A percentile compares a stretch with the other conserved stretches of the same genome.
Evolutionary conservation across 2,888 invertebrate genomes (phyloP).

Genomic region (Torymus tubicola): DNA sequence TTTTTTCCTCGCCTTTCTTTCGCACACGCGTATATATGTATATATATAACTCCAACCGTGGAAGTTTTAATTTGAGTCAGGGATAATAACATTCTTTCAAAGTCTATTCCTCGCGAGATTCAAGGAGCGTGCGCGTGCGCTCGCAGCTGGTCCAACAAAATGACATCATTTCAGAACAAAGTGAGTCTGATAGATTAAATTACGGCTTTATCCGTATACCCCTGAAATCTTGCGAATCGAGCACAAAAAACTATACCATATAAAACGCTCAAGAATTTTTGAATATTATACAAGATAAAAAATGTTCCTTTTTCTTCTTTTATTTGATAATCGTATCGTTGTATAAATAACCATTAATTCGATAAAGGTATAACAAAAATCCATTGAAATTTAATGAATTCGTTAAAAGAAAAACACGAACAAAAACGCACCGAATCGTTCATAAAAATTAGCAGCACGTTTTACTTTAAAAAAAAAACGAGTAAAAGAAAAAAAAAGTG

Average conservation of each 20-base stretch:
- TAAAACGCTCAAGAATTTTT: no score
- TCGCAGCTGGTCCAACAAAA: conserved; percentile 34
- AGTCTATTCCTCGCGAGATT: conserved; percentile 47
- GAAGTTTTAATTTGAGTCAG: conserved; percentile 5
- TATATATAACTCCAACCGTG: background rate
- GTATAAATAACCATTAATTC: no score
- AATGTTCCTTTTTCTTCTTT: no score
- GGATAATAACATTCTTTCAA: conserved; percentile 37
- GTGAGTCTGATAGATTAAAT: conserved; percentile 52
- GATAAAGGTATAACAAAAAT: no score
- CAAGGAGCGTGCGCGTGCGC: conserved; percentile 10
- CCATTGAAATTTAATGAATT: no score
- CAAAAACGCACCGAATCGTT: no score
- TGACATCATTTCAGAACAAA: conserved; percentile 55
- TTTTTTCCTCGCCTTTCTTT: background rate
- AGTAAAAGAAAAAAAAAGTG: no score
- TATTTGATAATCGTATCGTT: no score
- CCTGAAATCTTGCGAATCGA: conserved; percentile 22
- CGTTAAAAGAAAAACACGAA: no score
- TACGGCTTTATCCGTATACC: conserved; percentile 9
- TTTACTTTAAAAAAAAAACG: no score
- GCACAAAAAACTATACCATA: background rate
- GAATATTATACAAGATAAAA: no score
- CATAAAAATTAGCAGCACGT: no score
- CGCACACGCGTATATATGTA: background rate